Conservation (phyloP, 2,888 invertebrate species). For the Itoplectis maculator region DNA sequence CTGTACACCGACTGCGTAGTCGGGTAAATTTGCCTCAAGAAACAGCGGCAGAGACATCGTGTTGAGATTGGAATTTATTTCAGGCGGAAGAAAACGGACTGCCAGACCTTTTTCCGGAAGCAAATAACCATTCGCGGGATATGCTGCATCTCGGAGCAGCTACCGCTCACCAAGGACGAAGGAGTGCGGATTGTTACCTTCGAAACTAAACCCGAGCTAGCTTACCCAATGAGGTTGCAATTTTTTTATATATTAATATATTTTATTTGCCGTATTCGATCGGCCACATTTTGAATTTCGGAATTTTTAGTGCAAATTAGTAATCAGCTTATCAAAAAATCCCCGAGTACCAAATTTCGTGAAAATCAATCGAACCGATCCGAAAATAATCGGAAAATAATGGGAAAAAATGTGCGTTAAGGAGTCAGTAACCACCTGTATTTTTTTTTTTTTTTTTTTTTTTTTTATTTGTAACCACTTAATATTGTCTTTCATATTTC, state of each 20-base stretch:
- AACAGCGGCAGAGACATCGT: background rate
- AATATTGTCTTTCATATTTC: background rate
- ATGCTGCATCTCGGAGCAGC: slow-evolving; percentile 44
- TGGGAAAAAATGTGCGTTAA: too few relatives aligned
- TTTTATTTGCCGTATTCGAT: too few relatives aligned
- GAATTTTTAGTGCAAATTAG: too few relatives aligned
- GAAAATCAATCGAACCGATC: too few relatives aligned
- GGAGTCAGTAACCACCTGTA: too few relatives aligned
- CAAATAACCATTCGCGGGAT: slow-evolving; percentile 49
- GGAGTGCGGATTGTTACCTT: slow-evolving; percentile 17
- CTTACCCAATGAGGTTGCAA: slow-evolving; percentile 49
- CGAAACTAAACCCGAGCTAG: slow-evolving; percentile 9
- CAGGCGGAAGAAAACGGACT: slow-evolving; percentile 31
- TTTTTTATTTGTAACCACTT: too few relatives aligned
- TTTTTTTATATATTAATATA: too few relatives aligned
- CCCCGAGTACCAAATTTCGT: too few relatives aligned
- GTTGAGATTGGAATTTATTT: background rate
- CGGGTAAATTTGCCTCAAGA: slow-evolving; percentile 62
- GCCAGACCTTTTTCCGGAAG: slow-evolving; percentile 45
- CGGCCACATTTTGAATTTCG: too few relatives aligned
- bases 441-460: too few relatives aligned
- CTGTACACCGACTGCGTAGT: slow-evolving; percentile 65
- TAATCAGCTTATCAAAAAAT: too few relatives aligned
- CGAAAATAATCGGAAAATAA: too few relatives aligned
- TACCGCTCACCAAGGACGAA: slow-evolving; percentile 5